Percentiles rank a stretch among this genome's conserved stretches.
Conservation (phyloP, 2,113 vertebrate genomes). For the Macquaria ambigua region DNA sequence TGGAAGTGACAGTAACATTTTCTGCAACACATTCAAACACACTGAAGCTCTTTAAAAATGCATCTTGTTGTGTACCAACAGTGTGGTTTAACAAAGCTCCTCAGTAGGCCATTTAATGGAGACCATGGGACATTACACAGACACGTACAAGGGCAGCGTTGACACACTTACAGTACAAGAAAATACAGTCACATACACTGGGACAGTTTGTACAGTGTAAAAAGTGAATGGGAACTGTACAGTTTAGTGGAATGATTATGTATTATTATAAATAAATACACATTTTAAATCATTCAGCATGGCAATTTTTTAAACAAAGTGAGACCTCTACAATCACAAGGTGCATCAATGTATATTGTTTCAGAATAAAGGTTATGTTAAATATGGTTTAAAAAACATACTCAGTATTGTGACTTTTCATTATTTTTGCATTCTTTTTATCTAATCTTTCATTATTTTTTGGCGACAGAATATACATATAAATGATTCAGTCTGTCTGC, state of each 20-base stretch:
- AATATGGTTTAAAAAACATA: neutral
- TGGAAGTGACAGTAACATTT: constrained; percentile 77
- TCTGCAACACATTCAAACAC: constrained; percentile 64
- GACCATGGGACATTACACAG: constrained; percentile 42
- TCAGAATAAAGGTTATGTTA: neutral
- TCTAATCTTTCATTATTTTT: neutral
- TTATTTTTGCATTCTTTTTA: neutral
- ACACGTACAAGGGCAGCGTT: constrained; percentile 6
- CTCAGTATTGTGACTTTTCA: neutral
- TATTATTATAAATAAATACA: neutral
- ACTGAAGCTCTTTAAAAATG: constrained; percentile 74
- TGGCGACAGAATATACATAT: neutral
- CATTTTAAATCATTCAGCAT: neutral
- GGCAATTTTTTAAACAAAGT: neutral
- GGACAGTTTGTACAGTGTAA: neutral
- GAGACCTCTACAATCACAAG: neutral
- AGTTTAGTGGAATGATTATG: neutral
- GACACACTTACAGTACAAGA: neutral
- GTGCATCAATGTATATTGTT: neutral
- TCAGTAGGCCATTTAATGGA: constrained; percentile 65
- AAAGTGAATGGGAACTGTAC: neutral
- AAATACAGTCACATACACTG: neutral
- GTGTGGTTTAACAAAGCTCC: constrained; percentile 62
- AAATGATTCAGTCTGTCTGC: neutral
- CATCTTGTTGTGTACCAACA: constrained; percentile 68